These are phyloP conservation scores for Lithobates pipiens DNA, from an alignment of 2,797 vertebrate genomes.

Conservation along the genomic window DNA sequence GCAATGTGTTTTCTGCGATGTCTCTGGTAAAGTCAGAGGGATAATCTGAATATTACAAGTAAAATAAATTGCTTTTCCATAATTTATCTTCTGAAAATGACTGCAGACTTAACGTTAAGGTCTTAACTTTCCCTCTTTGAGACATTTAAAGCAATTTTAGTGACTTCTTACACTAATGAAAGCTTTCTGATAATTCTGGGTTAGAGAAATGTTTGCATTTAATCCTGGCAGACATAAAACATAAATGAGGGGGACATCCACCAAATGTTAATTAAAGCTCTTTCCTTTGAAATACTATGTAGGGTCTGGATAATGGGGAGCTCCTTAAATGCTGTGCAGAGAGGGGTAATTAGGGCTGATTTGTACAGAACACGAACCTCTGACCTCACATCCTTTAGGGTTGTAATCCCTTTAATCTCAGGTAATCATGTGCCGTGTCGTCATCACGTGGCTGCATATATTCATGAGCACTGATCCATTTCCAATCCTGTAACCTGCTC, in stretches of 20 bases:
- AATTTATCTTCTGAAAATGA: conserved; percentile 65
- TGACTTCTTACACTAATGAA: conserved; percentile 68
- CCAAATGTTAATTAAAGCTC: conserved; percentile 39
- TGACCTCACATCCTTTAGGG: conserved; percentile 14
- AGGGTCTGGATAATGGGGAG: conserved; percentile 6
- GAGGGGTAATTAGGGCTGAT: conserved; percentile 46
- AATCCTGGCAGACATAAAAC: conserved; percentile 38
- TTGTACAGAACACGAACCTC: conserved; percentile 22
- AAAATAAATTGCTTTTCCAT: conserved; percentile 70
- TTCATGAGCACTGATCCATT: conserved; percentile 34
- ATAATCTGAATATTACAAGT: conserved; percentile 71
- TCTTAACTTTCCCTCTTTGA: conserved; percentile 68
- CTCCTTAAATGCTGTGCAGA: conserved; percentile 1
- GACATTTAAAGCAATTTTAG: conserved; percentile 64
- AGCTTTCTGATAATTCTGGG: conserved; percentile 26
- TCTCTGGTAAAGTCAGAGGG: conserved; percentile 56
- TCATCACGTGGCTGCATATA: conserved; percentile 5
- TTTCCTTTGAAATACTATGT: conserved; percentile 21
- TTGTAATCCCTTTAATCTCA: conserved; percentile 51
- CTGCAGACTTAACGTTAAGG: conserved; percentile 63
- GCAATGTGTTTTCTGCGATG: conserved; percentile 13
- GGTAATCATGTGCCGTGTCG: conserved; percentile 11
- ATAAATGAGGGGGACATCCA: conserved; percentile 18
- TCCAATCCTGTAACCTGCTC: not conserved
- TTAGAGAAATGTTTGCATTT: conserved; percentile 47